Evolutionary conservation across 2,113 vertebrate species (phyloP), one percentile per base, ranked within the genome.

Genomic region (Ranitomeya imitator): DNA sequence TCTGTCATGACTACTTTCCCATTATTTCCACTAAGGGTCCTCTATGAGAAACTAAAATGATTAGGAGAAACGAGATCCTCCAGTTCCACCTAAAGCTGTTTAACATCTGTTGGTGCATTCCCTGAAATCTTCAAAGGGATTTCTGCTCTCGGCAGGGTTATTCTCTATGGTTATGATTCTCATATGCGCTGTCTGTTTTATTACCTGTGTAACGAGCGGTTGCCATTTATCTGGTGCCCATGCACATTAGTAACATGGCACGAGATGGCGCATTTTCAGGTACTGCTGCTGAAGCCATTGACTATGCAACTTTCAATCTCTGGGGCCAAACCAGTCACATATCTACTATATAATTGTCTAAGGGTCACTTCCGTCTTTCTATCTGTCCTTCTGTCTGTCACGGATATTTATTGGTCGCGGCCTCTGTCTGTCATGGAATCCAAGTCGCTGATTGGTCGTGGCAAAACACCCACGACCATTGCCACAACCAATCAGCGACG

Each of bases 111-210:
- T 89, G 87, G 93, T 57, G 4, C 90, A 71, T 93, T 90, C 90
- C 85, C 89, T 88, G 92, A 91, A 89, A 92, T 91, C 92, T 92
- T 94, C 91, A 92, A 92, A 92, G 90, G 86, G 88, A 91, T 88
- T 94, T 92, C 63, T 19, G 77, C 57, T 89, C 92, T 89, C 85
- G 89, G 92, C 63, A 52, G 88, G 71, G 91, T 65, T 65, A 18
- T 45, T 83, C 69, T 67, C 59, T 78, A 45, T 7, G 19, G 82
- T 78, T 85, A 78, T 78, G 81, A 65, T 69, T 89, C 69, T 78
- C 82, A 59, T 84, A 84, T 85, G 87, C 60, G 57, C 55, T 88
- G 76, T 89, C 87, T 89, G 82, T 78, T 89, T 88, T 89, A 85
- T 85, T 89, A 89, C 87, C 87, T 89, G 87, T 4, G 81, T 89